Base-by-base conservation (phyloP, 2,113 vertebrate species). In the Amphilophus citrinellus region DNA sequence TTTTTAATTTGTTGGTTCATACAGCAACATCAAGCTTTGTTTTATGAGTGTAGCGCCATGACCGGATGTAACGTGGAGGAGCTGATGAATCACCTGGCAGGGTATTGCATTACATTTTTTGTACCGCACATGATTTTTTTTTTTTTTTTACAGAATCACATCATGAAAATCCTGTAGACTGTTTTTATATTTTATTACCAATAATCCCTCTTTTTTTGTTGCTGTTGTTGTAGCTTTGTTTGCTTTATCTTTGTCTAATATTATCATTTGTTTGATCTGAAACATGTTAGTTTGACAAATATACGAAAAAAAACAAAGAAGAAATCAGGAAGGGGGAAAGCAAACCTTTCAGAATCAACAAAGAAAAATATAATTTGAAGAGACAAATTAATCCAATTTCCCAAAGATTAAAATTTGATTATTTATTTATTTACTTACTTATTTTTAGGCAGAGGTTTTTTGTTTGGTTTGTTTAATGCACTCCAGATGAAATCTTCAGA, bases 41-140 rank as follows among this genome's bases (percentile, higher is more conserved):
- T 98, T 94, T 97, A 96, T 0, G 96, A 98, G 93, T 97, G 97
- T 94, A 97, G 97, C 0, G 96, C 95, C 0, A 94, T 94, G 91
- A 96, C 88, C 44, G 96, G 96, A 62, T 82, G 84, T 17, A 97
- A 97, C 87, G 82, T 97, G 76, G 87, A 91, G 59, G 95, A 96
- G 75, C 91, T 96, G 76, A 97, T 97, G 96, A 89, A 92, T 75
- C 93, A 95, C 61, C 95, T 97, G 92, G 96, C 96, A 77, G 93
- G 95, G 97, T 97, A 91, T 83, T 62, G 61, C 1, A 7, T 76
- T 20, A 47, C 42, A 35, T 78, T 35, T 44, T 20, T 78, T 17
- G 32, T 61, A 30, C 44, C 27, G 7, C 32, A 63, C 7, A 10
- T 3, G 17, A 61, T 4, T 35, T 18, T 18, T 30, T 24, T 11